Base-by-base conservation (phyloP, 2,797 vertebrate genomes). In the Dipus sagitta region DNA sequence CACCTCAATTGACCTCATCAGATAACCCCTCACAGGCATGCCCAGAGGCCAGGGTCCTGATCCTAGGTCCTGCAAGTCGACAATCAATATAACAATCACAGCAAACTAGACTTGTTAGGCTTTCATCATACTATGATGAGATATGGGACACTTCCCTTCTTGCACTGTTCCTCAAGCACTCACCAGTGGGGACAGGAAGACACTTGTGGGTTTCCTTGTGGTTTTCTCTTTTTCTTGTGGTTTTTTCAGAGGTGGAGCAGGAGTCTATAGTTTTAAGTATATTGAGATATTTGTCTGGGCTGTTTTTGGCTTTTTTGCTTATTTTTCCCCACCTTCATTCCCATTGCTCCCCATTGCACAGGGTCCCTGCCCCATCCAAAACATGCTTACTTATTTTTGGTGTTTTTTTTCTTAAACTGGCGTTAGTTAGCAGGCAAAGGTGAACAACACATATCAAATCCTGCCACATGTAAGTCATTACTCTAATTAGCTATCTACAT, bases 171-270 rank as follows among this genome's bases (percentile, higher is more conserved):
- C 79, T 95, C 62, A 79, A 93, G 62, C 28, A 58, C 79, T 82
- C 86, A 70, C 64, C 79, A 9, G n/a, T 24, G 3, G 77, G 65
- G 24, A 95, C 72, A 94, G 95, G 95, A 97, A 96, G 93, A 91
- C 90, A 95, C 90, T 84, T 96, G 93, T 71, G 94, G 86, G 75
- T 94, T 95, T 77, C 77, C 71, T 82, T 82, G 90, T 88, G 18
- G 95, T 88, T 77, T 95, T 92, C 70, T 92, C 70, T 65, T 90
- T 88, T 54, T 75, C 88, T 90, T 68, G 67, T 81, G 74, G 5
- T 32, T 83, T 80, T 64, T 92, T 34, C 10, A 68, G 8, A 32
- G 71, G 28, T 14, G 71, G 9, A 10, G 54, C 17, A 58, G 26
- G 30, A 3, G 23, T 54, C 88, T 94, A 75, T 42, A 83, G 86